Evolutionary conservation across 2,797 vertebrate genomes (phyloP).

Genomic region (Gobionotothen gibberifrons): DNA sequence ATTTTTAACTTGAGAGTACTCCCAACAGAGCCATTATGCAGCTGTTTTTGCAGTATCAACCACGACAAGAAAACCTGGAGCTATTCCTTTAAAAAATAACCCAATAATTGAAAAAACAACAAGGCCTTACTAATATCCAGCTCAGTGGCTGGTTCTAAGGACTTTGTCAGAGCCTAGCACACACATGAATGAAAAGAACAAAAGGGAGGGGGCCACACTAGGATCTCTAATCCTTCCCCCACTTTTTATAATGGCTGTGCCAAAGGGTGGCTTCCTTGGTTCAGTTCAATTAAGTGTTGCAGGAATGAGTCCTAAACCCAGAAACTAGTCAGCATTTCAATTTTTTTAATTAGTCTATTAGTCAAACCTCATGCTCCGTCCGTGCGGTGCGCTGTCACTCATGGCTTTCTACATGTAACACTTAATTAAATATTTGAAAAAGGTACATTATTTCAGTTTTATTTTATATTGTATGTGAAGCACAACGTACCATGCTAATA

Average conservation of each 20-base stretch:
- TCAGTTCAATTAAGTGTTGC: background rate
- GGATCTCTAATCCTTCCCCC: background rate
- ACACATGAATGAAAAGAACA: constrained; percentile 4
- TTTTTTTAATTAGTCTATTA: too few relatives aligned
- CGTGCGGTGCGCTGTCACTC: too few relatives aligned
- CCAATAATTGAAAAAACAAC: background rate
- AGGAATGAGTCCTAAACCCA: too few relatives aligned
- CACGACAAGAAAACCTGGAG: background rate
- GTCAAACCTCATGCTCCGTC: too few relatives aligned
- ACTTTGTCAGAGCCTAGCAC: background rate
- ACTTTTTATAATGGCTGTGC: background rate
- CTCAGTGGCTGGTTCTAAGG: too few relatives aligned
- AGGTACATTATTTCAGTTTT: too few relatives aligned
- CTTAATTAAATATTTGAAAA: too few relatives aligned
- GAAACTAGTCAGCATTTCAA: too few relatives aligned
- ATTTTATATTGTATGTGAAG: too few relatives aligned
- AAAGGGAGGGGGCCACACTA: background rate
- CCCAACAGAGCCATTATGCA: background rate
- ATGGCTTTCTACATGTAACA: too few relatives aligned
- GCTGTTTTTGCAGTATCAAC: background rate
- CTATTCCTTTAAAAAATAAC: background rate
- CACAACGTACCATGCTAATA: too few relatives aligned
- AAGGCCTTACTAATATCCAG: too few relatives aligned
- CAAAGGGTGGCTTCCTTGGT: background rate
- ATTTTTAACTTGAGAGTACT: background rate